Conservation (phyloP, 2,797 vertebrate genomes). For the Novumbra hubbsi region DNA sequence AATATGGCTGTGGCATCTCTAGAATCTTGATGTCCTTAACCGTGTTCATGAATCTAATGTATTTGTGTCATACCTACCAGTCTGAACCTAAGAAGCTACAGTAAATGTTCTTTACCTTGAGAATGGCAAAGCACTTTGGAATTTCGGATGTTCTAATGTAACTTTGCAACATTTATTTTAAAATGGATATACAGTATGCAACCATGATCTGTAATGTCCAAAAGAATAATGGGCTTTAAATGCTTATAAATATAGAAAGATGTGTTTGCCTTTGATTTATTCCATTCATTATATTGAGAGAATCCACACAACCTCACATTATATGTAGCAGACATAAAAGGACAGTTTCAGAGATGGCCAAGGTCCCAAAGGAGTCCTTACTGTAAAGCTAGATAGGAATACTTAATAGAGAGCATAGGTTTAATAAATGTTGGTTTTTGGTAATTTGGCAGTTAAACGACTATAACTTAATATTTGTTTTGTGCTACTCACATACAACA, state of each 20-base stretch:
- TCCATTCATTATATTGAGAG: conserved; percentile 60
- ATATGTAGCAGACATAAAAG: conserved; percentile 51
- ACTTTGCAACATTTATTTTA: conserved; percentile 48
- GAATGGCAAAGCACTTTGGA: conserved; percentile 38
- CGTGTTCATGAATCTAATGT: no score
- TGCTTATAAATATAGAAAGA: conserved; percentile 77
- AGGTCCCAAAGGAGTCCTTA: conserved; percentile 27
- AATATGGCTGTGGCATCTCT: no score
- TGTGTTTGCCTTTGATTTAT: conserved; percentile 70
- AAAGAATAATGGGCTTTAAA: conserved; percentile 70
- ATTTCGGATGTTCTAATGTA: conserved; percentile 45
- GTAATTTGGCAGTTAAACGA: conserved; percentile 25
- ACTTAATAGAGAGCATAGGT: conserved; percentile 34
- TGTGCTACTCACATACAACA: conserved; percentile 30
- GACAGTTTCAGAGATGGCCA: conserved; percentile 17
- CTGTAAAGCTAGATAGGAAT: conserved; percentile 31
- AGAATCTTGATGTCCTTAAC: no score
- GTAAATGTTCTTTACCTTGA: conserved; percentile 21
- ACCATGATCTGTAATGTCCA: conserved; percentile 69
- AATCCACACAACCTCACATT: conserved; percentile 49
- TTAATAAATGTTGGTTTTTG: conserved; percentile 42
- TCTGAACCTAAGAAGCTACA: conserved; percentile 50
- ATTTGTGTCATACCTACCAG: conserved; percentile 1
- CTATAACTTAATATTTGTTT: conserved; percentile 9
- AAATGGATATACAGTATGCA: conserved; percentile 49